phyloP scores from a whole-genome alignment of 30 jellyfish, hydroid and myxozoan species.

The Chrysaora quinquecirrha region DNA sequence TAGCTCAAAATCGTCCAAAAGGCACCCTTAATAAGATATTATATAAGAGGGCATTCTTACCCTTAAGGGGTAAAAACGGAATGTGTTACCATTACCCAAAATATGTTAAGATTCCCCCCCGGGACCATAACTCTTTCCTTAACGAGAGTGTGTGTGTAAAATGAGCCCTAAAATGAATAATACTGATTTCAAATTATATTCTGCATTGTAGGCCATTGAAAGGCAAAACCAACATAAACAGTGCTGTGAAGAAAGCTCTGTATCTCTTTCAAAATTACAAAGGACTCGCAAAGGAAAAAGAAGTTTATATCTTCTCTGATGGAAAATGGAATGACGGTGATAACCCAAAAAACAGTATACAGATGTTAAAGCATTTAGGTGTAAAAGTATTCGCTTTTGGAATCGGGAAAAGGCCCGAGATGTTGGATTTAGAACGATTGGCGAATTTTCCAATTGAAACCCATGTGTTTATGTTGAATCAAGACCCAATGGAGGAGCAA shows the following conservation, averaged over 20 bases:
- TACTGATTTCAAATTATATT: no score
- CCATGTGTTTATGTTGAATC: background rate
- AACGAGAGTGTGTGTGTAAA: no score
- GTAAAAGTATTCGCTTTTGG: conserved; percentile 10
- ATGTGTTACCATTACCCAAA: no score
- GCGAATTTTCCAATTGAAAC: background rate
- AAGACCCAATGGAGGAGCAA: background rate
- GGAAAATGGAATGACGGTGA: conserved; percentile 32
- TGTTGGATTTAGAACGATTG: background rate
- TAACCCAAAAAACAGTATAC: background rate
- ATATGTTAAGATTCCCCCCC: no score
- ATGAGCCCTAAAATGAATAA: no score
- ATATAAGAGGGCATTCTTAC: no score
- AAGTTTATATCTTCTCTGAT: conserved; percentile 20
- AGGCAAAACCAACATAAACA: conserved; percentile 30
- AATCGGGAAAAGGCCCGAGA: conserved; percentile 5
- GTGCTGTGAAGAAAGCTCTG: conserved; percentile 17
- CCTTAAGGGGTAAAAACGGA: no score
- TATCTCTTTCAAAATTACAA: conserved; percentile 1
- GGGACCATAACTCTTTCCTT: no score
- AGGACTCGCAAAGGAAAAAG: conserved; percentile 29
- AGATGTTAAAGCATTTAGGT: background rate
- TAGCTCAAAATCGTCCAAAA: no score
- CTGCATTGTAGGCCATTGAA: background rate
- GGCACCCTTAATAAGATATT: no score